Evolutionary conservation across 2,113 vertebrate species (phyloP).

Genomic region (Phasianus colchicus): DNA sequence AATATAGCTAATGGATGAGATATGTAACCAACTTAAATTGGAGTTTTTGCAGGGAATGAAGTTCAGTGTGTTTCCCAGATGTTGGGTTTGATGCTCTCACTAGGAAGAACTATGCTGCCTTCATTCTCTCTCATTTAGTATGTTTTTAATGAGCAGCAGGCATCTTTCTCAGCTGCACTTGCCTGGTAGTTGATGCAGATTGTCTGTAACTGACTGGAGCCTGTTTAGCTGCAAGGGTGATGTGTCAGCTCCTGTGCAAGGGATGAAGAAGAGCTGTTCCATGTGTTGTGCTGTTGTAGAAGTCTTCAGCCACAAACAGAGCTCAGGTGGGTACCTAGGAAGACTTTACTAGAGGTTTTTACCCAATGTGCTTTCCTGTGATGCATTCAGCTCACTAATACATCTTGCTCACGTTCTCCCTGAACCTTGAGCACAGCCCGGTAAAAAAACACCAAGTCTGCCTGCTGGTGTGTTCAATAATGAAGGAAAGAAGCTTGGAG

Average conservation of each 20-base stretch:
- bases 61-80: not conserved
- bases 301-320: not conserved
- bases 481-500: not conserved
- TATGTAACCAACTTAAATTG: not conserved
- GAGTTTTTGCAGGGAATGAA: not conserved
- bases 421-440: not conserved
- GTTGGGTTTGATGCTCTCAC: not conserved
- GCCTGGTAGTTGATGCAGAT: accelerated
- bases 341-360: not conserved
- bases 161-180: not conserved
- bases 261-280: not conserved
- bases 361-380: not conserved
- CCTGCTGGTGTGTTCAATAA: not conserved
- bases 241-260: accelerated
- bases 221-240: not conserved
- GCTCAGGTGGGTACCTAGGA: not conserved
- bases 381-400: not conserved
- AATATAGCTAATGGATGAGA: not conserved
- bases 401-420: not conserved
- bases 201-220: not conserved
- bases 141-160: not conserved
- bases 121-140: not conserved
- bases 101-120: not conserved
- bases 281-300: not conserved
- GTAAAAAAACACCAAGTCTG: not conserved